Evolutionary conservation across 53 echinoderm and acorn worm genomes (phyloP), one percentile per base, ranked within the genome.

Genomic region (Temnopleurus reevesii): DNA sequence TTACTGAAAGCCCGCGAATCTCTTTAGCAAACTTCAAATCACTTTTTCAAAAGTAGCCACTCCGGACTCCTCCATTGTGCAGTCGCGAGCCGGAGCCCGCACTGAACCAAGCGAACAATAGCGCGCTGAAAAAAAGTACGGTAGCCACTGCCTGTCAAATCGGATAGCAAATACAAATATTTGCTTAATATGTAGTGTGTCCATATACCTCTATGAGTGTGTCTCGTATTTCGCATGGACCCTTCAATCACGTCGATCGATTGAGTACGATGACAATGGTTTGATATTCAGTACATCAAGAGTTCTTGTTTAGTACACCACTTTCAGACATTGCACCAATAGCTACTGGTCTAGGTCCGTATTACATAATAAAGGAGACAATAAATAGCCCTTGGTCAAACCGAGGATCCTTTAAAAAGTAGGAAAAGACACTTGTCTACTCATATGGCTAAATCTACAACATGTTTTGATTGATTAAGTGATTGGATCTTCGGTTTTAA

Each of bases 101-200:
- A 31, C 30, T 61, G 61, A 61, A 61, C 61, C 13, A 33, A 61
- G 61, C 33, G 61, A 61, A 61, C 61, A 61, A 61, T 61, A 31
- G 61, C 2, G 30, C 30, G 33, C 17, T 31, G 33, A 61, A 30
- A 49, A 49, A 61, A 61, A 76, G 45, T 76, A 76, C 76, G 76
- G 76, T 43, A 76, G 76, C 76, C 76, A 21, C 45, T 44, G 43
- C 45, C n/a, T 76, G 76, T 76, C 76, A 76, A 76, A 76, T 76
- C 41, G 76, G 43, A 44, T 45, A 21, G 43, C 76, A 45, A 76
- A 45, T 44, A 45, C 25, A 76, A 76, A 76, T 76, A 76, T 76
- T 76, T 76, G 76, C 23, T 7, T 23, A 76, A 41, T 41, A 41
- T 76, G 76, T 23, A 76, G 41, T 76, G 76, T 51, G 53, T 51